phyloP scores from a whole-genome alignment of 2,797 vertebrate genomes.

The Mionectes olivaceus region DNA sequence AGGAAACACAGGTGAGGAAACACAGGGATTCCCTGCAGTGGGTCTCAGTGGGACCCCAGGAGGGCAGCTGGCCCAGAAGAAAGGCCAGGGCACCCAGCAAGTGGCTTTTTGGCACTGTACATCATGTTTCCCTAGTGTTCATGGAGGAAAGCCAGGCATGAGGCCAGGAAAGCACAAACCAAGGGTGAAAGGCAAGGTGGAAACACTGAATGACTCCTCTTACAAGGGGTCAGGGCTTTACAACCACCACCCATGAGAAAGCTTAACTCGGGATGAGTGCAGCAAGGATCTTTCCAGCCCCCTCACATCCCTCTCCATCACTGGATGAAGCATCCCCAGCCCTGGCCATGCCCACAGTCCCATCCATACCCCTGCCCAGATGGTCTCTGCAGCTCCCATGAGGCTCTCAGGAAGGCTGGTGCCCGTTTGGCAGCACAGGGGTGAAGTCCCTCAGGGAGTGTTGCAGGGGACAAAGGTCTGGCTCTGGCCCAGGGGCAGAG shows the following conservation, averaged over 20 bases:
- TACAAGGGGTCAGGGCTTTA: background rate
- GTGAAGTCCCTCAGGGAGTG: background rate
- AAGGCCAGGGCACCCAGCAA: background rate
- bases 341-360: background rate
- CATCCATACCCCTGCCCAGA: background rate
- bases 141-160: background rate
- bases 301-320: background rate
- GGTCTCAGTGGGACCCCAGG: background rate
- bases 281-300: background rate
- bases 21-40: accelerated
- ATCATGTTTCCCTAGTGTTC: background rate
- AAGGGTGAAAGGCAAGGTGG: background rate
- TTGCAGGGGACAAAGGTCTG: background rate
- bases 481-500: background rate
- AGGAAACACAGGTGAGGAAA: background rate
- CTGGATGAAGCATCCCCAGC: background rate
- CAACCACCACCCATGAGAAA: background rate
- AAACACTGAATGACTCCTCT: background rate
- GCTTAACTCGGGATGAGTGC: accelerated
- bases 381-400: accelerated
- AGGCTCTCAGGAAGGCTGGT: background rate
- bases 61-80: background rate
- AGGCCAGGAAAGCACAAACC: background rate
- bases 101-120: background rate
- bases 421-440: accelerated